These are phyloP conservation scores for Ophiothrix spiculata DNA, from an alignment of 35 echinoderm and acorn worm species.

Conservation along the genomic window DNA sequence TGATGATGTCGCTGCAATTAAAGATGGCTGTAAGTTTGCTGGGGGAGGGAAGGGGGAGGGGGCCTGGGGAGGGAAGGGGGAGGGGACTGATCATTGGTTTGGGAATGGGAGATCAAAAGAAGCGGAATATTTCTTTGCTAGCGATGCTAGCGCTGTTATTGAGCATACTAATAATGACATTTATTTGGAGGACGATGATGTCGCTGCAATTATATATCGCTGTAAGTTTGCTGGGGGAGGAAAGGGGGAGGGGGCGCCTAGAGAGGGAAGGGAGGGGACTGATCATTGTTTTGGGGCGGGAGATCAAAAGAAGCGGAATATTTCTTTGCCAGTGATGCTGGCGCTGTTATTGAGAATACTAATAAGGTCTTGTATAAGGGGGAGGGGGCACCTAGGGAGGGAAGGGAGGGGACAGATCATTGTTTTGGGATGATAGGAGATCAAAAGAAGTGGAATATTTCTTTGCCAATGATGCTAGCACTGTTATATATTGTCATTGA, in stretches of 20 bases:
- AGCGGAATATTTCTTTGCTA: constrained; percentile 92
- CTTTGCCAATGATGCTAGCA: constrained; percentile 96
- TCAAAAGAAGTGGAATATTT: constrained; percentile 83
- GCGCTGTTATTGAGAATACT: constrained; percentile 95
- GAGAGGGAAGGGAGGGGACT: too few relatives aligned
- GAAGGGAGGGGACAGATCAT: neutral
- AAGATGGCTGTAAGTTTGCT: constrained; percentile 84
- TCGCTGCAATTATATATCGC: constrained; percentile 86
- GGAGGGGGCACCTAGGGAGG: constrained; percentile 34
- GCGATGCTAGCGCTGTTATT: constrained; percentile 96
- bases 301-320: too few relatives aligned
- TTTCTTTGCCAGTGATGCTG: constrained; percentile 95
- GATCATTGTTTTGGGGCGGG: too few relatives aligned
- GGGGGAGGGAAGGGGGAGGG: neutral
- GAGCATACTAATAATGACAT: constrained; percentile 96
- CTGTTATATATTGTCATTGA: constrained; percentile 98
- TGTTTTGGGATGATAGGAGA: too few relatives aligned
- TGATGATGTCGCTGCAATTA: constrained; percentile 91
- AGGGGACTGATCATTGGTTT: too few relatives aligned
- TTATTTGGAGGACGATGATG: constrained; percentile 95
- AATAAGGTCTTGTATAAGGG: constrained; percentile 93
- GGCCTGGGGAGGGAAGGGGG: too few relatives aligned
- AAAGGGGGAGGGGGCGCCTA: neutral
- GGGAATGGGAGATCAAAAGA: too few relatives aligned
- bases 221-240: constrained; percentile 47